Evolutionary conservation across 2,113 vertebrate genomes (phyloP).

Genomic region (Pyxicephalus adspersus): DNA sequence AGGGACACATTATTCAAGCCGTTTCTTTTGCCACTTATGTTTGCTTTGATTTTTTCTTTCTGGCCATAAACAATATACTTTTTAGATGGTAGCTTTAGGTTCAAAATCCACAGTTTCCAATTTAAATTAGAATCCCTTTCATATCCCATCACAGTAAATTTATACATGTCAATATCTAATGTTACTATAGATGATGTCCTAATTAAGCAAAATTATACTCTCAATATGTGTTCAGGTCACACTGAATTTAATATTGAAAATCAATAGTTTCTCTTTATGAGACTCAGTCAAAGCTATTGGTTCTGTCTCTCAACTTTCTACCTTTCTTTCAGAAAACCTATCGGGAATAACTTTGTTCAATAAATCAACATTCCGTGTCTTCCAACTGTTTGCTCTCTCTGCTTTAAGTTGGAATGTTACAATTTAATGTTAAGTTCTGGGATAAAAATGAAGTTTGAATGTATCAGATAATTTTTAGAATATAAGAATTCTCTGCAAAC

Average conservation of each 20-base stretch:
- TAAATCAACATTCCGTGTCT: conserved; percentile 30
- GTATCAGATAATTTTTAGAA: conserved; percentile 11
- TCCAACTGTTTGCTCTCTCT: conserved; percentile 24
- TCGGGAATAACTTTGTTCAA: conserved; percentile 37
- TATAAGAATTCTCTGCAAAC: background rate
- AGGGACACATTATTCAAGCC: no score
- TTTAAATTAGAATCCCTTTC: background rate
- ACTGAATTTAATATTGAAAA: conserved; percentile 31
- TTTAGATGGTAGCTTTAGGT: no score
- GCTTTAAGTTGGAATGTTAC: conserved; percentile 25
- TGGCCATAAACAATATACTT: no score
- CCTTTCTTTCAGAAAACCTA: conserved; percentile 9
- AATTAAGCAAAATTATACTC: conserved; percentile 32
- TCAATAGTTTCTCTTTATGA: conserved; percentile 38
- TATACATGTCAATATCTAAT: background rate
- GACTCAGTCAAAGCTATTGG: conserved; percentile 10
- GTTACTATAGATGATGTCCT: conserved; percentile 1
- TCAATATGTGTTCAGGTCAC: conserved; percentile 21
- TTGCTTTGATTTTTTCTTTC: no score
- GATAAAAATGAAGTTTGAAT: conserved; percentile 30
- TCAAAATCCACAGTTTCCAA: background rate
- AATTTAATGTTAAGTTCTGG: conserved; percentile 10
- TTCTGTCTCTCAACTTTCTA: conserved; percentile 34
- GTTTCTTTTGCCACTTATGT: no score
- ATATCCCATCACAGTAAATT: background rate